Evolutionary conservation across 2,113 vertebrate genomes (phyloP).

Genomic region (Sinosuthora webbiana): DNA sequence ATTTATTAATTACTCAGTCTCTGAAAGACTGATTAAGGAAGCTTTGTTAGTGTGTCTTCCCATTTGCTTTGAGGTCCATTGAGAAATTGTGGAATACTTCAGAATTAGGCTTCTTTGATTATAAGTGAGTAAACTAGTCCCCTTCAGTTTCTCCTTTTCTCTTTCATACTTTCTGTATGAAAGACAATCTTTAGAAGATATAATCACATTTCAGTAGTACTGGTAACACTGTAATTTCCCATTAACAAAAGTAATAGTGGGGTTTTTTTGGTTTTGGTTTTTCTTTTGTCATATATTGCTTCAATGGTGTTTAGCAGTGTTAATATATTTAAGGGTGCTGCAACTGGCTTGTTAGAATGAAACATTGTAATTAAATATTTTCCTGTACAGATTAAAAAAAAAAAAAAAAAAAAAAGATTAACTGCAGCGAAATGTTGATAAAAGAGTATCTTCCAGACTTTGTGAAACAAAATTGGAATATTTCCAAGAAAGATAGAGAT

Average conservation of each 20-base stretch:
- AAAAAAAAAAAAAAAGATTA: neutral
- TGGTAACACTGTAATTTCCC: neutral
- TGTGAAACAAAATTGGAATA: neutral
- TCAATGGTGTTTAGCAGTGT: neutral
- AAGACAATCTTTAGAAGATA: neutral
- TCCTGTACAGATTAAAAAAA: neutral
- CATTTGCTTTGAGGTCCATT: neutral
- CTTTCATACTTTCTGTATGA: neutral
- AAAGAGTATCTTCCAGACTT: neutral
- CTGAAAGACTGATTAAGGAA: neutral
- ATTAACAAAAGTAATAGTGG: neutral
- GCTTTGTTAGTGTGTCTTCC: neutral
- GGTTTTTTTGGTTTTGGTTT: neutral
- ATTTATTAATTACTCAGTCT: neutral
- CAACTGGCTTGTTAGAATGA: neutral
- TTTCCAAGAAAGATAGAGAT: neutral
- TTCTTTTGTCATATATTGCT: neutral
- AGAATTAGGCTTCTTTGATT: neutral
- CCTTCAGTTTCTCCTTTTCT: neutral
- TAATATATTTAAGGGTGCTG: neutral
- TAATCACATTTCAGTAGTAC: neutral
- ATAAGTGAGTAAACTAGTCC: neutral
- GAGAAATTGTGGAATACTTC: neutral
- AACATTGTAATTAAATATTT: neutral
- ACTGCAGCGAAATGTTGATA: neutral